Evolutionary conservation across 2,797 vertebrate species (phyloP), one percentile per base, ranked within the genome.

Genomic region (Limosa lapponica): DNA sequence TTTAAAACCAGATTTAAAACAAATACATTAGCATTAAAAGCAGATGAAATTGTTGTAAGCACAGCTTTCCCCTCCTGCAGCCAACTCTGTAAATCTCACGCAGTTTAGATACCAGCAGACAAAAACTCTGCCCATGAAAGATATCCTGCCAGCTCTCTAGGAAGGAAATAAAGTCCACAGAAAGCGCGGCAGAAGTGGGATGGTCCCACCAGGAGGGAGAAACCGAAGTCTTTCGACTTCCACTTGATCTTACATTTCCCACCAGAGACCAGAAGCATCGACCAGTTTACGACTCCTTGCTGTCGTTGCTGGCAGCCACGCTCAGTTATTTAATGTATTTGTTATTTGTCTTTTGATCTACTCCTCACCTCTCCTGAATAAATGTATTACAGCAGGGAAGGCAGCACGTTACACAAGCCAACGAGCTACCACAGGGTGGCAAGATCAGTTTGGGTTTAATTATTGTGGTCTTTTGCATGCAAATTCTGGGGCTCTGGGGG

Each of bases 401-500:
- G 18, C 15, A 8, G 22, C 2, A 6, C 0, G 20, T 46, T 7
- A 34, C 15, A 43, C 32, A 13, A 51, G 25, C 3, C 10, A 25
- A 49, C 13, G 3, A 6, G 30, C 16, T 57, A 11, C 49, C 48
- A 4, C 28, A 36, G 27, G 43, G 23, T 5, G 37, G 8, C 15
- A 3, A 65, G 67, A 43, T 16, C n/a, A n/a, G 51, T 43, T 65
- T 34, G 67, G 59, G 27, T 41, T 70, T 28, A 64, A 49, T 12
- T 9, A 10, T 2, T 32, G 11, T 10, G 32, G 1, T 25, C 1
- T 41, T 70, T 23, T 5, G 25, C 34, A 27, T 7, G 49, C 10
- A 28, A 62, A 74, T 32, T 23, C 34, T 4, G 30, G 62, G 61
- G 11, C 4, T 11, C 62, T 22, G 39, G 36, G 12, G 46, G 55